Evolutionary conservation across 2,888 invertebrate genomes (phyloP).

Genomic region (Agrypnus murinus): DNA sequence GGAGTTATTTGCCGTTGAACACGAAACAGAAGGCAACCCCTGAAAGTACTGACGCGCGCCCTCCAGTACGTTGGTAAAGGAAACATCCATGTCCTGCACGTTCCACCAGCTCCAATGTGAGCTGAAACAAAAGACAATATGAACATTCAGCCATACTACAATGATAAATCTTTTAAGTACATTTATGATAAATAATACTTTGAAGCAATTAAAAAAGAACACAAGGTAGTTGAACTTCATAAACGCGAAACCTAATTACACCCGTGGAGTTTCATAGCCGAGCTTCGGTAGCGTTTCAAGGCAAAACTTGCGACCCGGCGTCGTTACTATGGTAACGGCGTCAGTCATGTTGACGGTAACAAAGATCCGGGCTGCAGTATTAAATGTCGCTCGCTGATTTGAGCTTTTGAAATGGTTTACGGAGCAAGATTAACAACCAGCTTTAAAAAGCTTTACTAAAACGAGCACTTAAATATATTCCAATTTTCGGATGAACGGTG

Average conservation of each 20-base stretch:
- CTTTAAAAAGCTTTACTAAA: conserved; percentile 31
- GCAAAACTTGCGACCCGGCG: conserved; percentile 37
- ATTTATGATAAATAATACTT: conserved; percentile 26
- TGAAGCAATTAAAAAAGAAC: conserved; percentile 25
- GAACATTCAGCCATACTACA: no score
- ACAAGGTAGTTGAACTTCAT: conserved; percentile 38
- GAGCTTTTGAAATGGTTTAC: conserved; percentile 43
- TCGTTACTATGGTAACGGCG: conserved; percentile 43
- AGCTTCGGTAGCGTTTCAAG: conserved; percentile 38
- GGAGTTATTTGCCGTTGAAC: conserved; percentile 64
- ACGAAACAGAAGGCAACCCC: conserved; percentile 79
- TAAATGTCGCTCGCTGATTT: conserved; percentile 43
- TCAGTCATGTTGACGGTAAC: conserved; percentile 46
- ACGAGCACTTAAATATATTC: conserved; percentile 36
- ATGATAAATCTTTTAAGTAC: no score
- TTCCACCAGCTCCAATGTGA: conserved; percentile 50
- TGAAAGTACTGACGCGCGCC: conserved; percentile 89
- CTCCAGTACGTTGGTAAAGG: conserved; percentile 87
- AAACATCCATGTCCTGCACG: conserved; percentile 83
- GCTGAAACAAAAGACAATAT: conserved; percentile 45
- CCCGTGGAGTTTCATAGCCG: conserved; percentile 42
- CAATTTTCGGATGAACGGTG: conserved; percentile 24
- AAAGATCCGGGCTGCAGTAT: conserved; percentile 42
- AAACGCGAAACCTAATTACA: conserved; percentile 44
- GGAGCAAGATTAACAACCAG: conserved; percentile 37